Evolutionary conservation across 2,797 vertebrate species (phyloP).

Genomic region (Tolypeutes matacus): DNA sequence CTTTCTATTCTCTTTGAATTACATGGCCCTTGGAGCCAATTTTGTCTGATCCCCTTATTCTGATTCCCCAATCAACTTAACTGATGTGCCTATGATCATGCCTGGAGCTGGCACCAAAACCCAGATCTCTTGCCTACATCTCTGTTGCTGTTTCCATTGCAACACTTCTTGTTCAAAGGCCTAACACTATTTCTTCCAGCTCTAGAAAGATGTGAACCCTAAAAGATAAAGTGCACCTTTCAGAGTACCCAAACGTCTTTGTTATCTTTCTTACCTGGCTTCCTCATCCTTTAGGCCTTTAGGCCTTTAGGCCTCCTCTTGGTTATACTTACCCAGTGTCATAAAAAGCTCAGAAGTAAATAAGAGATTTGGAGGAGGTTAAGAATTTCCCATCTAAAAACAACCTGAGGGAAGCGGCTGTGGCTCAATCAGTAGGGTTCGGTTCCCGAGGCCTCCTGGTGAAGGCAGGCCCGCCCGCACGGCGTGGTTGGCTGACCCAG

Average conservation of each 20-base stretch:
- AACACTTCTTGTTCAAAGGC: background rate
- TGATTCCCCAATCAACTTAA: background rate
- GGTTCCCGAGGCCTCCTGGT: too few species aligned
- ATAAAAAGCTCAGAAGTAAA: background rate
- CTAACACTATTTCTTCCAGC: background rate
- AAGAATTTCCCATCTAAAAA: background rate
- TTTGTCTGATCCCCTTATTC: background rate
- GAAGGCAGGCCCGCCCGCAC: too few species aligned
- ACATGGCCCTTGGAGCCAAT: background rate
- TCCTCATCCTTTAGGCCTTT: conserved; percentile 15
- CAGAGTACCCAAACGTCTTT: background rate
- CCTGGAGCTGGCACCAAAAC: background rate
- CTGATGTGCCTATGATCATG: background rate
- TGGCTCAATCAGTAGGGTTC: too few species aligned
- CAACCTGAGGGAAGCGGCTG: too few species aligned
- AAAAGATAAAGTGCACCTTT: conserved; percentile 40
- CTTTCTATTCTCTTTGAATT: conserved; percentile 62
- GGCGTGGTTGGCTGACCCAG: too few species aligned
- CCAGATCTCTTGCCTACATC: background rate
- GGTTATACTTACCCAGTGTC: background rate
- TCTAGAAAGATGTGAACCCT: conserved; percentile 31
- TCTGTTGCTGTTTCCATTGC: background rate
- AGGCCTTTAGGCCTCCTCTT: too few species aligned
- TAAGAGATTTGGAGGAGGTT: conserved; percentile 10
- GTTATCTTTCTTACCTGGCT: conserved; percentile 8